Evolutionary conservation across 2,113 vertebrate species (phyloP).

Genomic region (Otolemur garnettii): DNA sequence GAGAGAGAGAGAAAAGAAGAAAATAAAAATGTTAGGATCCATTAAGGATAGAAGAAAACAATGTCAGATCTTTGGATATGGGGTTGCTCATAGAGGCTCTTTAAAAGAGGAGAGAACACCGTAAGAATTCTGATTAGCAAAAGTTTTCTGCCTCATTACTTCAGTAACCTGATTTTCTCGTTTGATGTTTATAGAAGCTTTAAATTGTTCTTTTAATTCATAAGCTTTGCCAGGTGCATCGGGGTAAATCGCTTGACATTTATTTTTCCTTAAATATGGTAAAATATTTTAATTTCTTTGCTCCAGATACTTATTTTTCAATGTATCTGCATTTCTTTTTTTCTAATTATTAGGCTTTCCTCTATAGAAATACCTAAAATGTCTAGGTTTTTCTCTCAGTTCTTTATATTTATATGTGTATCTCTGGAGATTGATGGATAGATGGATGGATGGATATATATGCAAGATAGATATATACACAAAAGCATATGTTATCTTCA

Average conservation of each 20-base stretch:
- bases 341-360: not conserved
- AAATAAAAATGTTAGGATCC: not conserved
- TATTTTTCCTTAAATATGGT: not conserved
- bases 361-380: not conserved
- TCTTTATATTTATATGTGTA: not conserved
- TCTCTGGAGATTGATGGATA: not conserved
- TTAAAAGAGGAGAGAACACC: not conserved
- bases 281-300: not conserved
- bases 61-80: not conserved
- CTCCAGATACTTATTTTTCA: not conserved
- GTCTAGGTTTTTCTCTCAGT: not conserved
- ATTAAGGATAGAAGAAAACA: not conserved
- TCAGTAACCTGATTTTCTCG: not conserved
- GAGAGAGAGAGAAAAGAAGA: not conserved
- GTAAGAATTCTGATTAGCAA: not conserved
- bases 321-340: not conserved
- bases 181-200: not conserved
- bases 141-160: not conserved
- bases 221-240: not conserved
- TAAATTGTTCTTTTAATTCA: not conserved
- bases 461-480: too few relatives aligned
- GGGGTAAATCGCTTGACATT: not conserved
- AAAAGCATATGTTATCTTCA: not conserved
- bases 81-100: not conserved
- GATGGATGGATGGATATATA: too few relatives aligned